These are phyloP conservation scores for Phaethornis superciliosus DNA, from an alignment of 2,113 vertebrate species.

Conservation along the genomic window DNA sequence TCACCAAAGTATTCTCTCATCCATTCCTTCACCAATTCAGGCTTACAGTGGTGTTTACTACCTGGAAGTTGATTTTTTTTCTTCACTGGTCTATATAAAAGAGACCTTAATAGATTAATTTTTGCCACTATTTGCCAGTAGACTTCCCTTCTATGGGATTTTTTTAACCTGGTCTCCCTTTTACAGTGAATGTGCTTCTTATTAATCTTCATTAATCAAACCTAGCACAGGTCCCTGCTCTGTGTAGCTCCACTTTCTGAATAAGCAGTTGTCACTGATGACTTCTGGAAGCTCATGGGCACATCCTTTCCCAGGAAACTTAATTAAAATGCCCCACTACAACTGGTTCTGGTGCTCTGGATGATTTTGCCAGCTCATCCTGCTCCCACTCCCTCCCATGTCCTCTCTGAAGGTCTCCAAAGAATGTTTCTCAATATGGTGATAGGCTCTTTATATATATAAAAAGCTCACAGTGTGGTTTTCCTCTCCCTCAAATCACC, in stretches of 20 bases:
- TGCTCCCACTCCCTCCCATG: fast-evolving
- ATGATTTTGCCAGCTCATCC: not conserved
- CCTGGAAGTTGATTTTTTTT: not conserved
- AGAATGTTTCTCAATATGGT: no score
- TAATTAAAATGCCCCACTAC: not conserved
- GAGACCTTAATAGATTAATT: not conserved
- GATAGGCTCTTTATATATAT: no score
- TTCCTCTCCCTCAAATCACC: not conserved
- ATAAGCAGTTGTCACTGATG: not conserved
- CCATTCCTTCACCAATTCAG: not conserved
- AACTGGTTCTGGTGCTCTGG: not conserved
- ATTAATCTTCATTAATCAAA: not conserved
- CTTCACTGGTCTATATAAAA: not conserved
- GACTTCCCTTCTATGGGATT: not conserved
- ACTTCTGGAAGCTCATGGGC: not conserved
- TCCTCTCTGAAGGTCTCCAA: not conserved
- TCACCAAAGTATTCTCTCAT: not conserved
- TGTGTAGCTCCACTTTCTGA: not conserved
- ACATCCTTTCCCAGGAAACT: not conserved
- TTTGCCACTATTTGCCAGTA: not conserved
- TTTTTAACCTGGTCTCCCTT: not conserved
- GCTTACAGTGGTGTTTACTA: not conserved
- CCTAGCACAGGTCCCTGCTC: not conserved
- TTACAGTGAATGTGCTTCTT: not conserved
- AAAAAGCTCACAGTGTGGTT: fast-evolving